Percentiles rank a stretch among this genome's conserved stretches.
Conservation (phyloP, 2,888 invertebrate genomes). For the Quadroppia sp. region DNA sequence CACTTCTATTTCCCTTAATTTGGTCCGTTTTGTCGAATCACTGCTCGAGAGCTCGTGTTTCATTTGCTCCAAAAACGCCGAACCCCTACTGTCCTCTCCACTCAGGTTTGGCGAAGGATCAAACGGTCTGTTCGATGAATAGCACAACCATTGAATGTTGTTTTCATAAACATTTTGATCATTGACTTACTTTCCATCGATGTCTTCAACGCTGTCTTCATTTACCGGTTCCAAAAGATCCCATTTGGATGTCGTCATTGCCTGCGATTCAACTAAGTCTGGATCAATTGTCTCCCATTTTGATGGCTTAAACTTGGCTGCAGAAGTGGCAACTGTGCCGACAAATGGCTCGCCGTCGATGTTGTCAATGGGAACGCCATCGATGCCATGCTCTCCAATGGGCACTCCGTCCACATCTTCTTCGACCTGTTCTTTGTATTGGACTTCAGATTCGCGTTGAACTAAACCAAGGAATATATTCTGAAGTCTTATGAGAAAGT, state of each 20-base stretch:
- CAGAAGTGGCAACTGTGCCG: not conserved
- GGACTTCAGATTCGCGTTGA: conserved; percentile 30
- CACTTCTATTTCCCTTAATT: conserved; percentile 78
- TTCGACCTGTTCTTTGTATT: conserved; percentile 58
- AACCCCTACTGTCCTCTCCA: conserved; percentile 17
- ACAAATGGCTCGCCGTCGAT: conserved; percentile 49
- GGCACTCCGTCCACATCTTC: conserved; percentile 51
- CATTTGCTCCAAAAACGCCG: conserved; percentile 40
- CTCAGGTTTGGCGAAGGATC: conserved; percentile 22
- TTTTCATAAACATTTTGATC: not conserved
- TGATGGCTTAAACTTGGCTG: conserved; percentile 67
- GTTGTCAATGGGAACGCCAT: conserved; percentile 59
- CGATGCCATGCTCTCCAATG: conserved; percentile 50
- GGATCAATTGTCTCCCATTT: conserved; percentile 97
- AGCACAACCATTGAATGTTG: not conserved
- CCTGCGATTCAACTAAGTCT: conserved; percentile 67
- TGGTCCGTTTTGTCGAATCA: conserved; percentile 48
- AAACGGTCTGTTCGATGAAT: conserved; percentile 17
- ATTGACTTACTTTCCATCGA: conserved; percentile 59
- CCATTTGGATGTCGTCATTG: conserved; percentile 84
- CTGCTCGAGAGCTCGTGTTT: conserved; percentile 41
- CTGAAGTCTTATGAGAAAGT: conserved; percentile 79
- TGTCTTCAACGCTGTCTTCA: conserved; percentile 54
- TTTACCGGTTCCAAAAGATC: conserved; percentile 65
- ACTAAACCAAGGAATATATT: conserved; percentile 80